Evolutionary conservation across 2,888 invertebrate genomes (phyloP), one percentile per base, ranked within the genome.

Genomic region (Empis livida): DNA sequence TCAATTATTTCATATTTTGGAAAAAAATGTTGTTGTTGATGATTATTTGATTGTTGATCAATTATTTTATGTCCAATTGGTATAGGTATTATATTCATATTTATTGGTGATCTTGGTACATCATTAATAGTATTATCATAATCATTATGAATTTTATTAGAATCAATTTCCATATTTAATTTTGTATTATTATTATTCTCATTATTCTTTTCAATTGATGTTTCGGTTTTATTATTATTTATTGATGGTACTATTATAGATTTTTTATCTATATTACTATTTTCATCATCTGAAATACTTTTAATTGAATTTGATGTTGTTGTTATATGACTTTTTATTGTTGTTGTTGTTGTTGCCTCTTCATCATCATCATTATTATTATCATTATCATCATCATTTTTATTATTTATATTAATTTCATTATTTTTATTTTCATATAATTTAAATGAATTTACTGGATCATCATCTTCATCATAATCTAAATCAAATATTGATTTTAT

Each of bases 401-500:
- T 55, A 57, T 69, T 69, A 54, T 69, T 69, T 23, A 69, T 55
- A 57, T 69, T 69, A 54, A 69, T 14, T 5, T 40, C 15, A 10
- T 14, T 20, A 17, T 14, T 23, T 6, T 15, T 6, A 44, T 48
- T 27, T 27, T 27, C 23, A 27, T 6, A 27, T 27, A 27, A 27
- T 27, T 27, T 27, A 27, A 27, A 58, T 27, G 56, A 54, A 43
- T 61, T 54, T 35, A 68, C 47, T 10, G 65, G 63, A 57, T 67
- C 67, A 11, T 67, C 62, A 10, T 64, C 67, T 8, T 66, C 68
- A 45, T 69, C 69, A 48, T 67, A 69, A 54, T 69, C 69, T 23
- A 69, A 55, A 57, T 69, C 69, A 54, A 69, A 69, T 47, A 69
- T 69, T 1, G 69, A 69, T 49, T 65, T 68, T 0, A 59, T 57